Evolutionary conservation across 2,113 vertebrate genomes (phyloP), one percentile per base, ranked within the genome.

Genomic region (Lepus timidus): DNA sequence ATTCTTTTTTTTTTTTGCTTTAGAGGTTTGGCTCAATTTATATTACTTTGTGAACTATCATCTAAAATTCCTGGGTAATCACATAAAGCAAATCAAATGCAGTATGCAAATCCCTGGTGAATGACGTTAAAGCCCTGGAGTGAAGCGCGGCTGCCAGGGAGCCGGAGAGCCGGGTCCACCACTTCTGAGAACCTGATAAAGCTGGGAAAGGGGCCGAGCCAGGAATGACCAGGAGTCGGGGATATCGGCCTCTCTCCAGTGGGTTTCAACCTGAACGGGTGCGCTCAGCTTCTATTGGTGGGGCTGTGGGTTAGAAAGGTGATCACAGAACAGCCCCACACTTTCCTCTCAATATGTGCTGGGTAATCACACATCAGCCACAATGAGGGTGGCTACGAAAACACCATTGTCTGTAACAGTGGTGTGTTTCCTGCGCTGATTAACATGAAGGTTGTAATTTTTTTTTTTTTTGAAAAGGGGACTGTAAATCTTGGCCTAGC

Each of bases 41-140:
- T 36, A 62, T 33, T 94, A 51, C 36, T 92, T 76, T 95, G 61
- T 85, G 36, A 91, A 87, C 8, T 74, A 11, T 68, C 44, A 52
- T 74, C 58, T 76, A 73, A 96, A 94, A 71, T 64, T 29, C 13
- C 51, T 10, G 11, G 64, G 14, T 19, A 79, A 87, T 29, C 79
- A 19, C 27, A 4, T 74, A 65, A 88, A 82, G 16, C 25, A 82
- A 93, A 75, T 61, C 70, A 85, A 36, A n/a, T 51, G 11, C 44
- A 82, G 64, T 80, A 52, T 80, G 49, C 23, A 85, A 88, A 79
- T 85, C 44, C 55, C 52, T 73, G 5, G 44, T 51, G 25, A 91
- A 20, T 31, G 25, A 71, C 55, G 25, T 52, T 51, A 52, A 79
- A 95, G 39, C 78, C 84, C 65, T 17, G 51, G 55, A 51, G 93